Conservation (phyloP, 2,888 invertebrate genomes). For the Ctenicera cuprea region DNA sequence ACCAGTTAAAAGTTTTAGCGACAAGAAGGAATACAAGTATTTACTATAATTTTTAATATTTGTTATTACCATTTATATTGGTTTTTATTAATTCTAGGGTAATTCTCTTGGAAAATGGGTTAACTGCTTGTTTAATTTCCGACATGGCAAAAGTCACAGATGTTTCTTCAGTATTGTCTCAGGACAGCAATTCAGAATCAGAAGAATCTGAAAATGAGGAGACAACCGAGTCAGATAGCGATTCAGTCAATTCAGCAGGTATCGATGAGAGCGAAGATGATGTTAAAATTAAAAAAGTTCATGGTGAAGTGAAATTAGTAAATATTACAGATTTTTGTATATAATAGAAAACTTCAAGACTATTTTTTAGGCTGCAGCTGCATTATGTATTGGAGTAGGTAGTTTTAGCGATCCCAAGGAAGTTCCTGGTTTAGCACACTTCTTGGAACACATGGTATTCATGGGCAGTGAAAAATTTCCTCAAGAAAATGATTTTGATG, state of each 20-base stretch:
- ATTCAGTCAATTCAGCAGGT: constrained; percentile 63
- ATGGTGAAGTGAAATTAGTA: constrained; percentile 67
- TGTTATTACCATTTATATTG: too few species aligned
- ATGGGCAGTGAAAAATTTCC: constrained; percentile 95
- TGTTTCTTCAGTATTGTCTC: constrained; percentile 60
- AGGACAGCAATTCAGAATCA: constrained; percentile 60
- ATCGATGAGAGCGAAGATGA: constrained; percentile 54
- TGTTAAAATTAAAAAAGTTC: constrained; percentile 68
- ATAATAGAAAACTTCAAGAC: constrained; percentile 14
- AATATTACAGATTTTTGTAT: constrained; percentile 25
- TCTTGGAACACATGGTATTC: constrained; percentile 94
- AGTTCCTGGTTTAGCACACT: constrained; percentile 89
- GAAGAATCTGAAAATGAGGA: constrained; percentile 57
- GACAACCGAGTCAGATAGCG: constrained; percentile 51
- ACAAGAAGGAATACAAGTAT: constrained; percentile 88
- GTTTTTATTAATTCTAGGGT: constrained; percentile 78
- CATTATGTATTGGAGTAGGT: constrained; percentile 85
- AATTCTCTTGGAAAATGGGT: too few species aligned
- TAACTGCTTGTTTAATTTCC: too few species aligned
- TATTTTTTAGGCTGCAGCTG: constrained; percentile 81
- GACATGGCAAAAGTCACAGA: constrained; percentile 74
- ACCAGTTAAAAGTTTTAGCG: constrained; percentile 84
- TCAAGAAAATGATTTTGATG: constrained; percentile 89
- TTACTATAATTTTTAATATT: too few species aligned
- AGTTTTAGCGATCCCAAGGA: constrained; percentile 85